A percentile compares a stretch with the other conserved stretches of the same genome.
These are phyloP conservation scores for Todiramphus saurophagus DNA, from an alignment of 2,113 vertebrate genomes.

Conservation along the genomic window DNA sequence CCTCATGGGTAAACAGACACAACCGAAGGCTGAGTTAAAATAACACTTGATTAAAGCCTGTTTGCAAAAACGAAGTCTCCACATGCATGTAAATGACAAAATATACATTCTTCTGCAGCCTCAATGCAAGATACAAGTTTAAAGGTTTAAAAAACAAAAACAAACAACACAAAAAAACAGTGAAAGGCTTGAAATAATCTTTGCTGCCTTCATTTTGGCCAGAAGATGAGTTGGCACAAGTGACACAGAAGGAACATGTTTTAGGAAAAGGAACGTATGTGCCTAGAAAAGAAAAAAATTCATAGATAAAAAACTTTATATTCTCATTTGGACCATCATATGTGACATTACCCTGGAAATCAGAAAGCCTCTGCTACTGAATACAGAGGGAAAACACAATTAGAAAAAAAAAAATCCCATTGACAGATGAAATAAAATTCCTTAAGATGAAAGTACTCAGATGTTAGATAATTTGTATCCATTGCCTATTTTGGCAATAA, in stretches of 20 bases:
- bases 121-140: neutral
- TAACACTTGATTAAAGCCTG: neutral
- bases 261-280: constrained; percentile 8
- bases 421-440: constrained; percentile 11
- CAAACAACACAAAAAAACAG: neutral
- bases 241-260: neutral
- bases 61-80: neutral
- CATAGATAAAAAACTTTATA: neutral
- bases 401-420: neutral
- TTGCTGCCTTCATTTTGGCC: neutral
- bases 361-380: constrained; percentile 1
- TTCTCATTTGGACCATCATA: constrained; percentile 4
- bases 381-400: neutral
- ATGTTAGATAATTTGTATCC: neutral
- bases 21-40: neutral
- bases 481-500: neutral
- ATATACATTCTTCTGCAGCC: neutral
- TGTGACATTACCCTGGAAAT: neutral
- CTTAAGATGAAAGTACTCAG: neutral
- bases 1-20: neutral
- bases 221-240: neutral
- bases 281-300: neutral
- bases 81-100: neutral
- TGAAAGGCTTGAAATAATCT: neutral
- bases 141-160: neutral